Percentiles rank a stretch among this genome's conserved stretches.
Evolutionary conservation across 2,113 vertebrate species (phyloP).

Genomic region (Bubo scandiacus): DNA sequence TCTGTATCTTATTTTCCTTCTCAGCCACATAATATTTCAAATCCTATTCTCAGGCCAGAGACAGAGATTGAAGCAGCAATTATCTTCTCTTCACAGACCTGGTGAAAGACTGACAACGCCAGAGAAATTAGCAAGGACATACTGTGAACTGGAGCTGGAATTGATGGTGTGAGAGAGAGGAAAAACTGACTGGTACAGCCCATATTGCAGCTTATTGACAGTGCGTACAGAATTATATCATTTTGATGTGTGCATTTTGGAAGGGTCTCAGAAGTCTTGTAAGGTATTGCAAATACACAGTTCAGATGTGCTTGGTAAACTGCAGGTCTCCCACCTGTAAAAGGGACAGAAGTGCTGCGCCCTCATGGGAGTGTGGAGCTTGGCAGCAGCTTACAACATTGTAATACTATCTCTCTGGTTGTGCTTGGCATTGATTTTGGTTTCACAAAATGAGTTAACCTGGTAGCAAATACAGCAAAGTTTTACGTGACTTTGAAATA

Average conservation of each 20-base stretch:
- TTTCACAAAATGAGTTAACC: not conserved
- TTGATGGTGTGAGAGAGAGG: not conserved
- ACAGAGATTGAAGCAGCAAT: constrained; percentile 1
- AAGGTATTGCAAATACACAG: not conserved
- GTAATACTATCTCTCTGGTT: not conserved
- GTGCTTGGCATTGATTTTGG: not conserved
- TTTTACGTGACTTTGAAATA: not conserved
- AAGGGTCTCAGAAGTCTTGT: not conserved
- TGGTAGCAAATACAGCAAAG: not conserved
- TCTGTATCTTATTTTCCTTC: not conserved
- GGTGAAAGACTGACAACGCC: not conserved
- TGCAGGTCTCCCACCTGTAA: not conserved
- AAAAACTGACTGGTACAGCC: not conserved
- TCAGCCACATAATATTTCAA: constrained; percentile 11
- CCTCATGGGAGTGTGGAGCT: not conserved
- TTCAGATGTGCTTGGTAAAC: not conserved
- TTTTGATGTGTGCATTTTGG: not conserved
- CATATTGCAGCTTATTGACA: not conserved
- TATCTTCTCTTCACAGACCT: constrained; percentile 19
- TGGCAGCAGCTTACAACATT: not conserved
- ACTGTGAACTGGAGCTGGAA: not conserved
- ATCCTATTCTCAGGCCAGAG: not conserved
- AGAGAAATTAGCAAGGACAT: not conserved
- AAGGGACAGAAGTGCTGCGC: not conserved
- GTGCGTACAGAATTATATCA: not conserved